Evolutionary conservation across 2,113 vertebrate genomes (phyloP).

Genomic region (Syngnathus scovelli): DNA sequence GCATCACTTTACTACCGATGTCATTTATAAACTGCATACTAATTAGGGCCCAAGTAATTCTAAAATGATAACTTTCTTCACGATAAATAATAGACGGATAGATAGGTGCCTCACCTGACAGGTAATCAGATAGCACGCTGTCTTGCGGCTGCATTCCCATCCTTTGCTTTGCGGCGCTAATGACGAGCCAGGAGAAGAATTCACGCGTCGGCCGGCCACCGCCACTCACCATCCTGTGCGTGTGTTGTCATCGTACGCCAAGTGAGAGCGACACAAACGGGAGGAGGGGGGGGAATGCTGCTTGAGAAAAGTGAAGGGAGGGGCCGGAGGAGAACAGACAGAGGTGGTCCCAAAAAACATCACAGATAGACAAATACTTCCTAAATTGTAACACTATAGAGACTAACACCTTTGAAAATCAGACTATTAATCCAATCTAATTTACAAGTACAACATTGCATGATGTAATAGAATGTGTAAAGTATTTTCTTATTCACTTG

Average conservation of each 20-base stretch:
- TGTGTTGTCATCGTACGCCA: not conserved
- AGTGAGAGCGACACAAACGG: not conserved
- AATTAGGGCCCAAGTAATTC: no score
- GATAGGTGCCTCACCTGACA: constrained; percentile 58
- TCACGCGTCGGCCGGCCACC: not conserved
- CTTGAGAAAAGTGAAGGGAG: not conserved
- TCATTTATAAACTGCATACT: no score
- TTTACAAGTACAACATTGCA: no score
- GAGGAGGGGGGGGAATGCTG: not conserved
- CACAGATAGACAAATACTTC: not conserved
- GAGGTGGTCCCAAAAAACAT: not conserved
- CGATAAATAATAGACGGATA: not conserved
- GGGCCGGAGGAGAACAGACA: not conserved
- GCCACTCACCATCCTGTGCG: not conserved
- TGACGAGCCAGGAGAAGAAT: not conserved
- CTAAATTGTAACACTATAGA: no score
- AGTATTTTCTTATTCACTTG: not conserved
- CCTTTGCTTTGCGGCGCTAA: constrained; percentile 1
- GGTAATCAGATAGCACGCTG: constrained; percentile 48
- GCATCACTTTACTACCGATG: no score
- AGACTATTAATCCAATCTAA: no score
- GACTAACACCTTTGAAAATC: no score
- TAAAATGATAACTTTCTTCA: no score
- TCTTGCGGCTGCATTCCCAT: constrained; percentile 61
- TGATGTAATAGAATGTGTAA: no score